Evolutionary conservation across 2,888 invertebrate species (phyloP), one percentile per base, ranked within the genome.

Genomic region (Tenthredo livida): DNA sequence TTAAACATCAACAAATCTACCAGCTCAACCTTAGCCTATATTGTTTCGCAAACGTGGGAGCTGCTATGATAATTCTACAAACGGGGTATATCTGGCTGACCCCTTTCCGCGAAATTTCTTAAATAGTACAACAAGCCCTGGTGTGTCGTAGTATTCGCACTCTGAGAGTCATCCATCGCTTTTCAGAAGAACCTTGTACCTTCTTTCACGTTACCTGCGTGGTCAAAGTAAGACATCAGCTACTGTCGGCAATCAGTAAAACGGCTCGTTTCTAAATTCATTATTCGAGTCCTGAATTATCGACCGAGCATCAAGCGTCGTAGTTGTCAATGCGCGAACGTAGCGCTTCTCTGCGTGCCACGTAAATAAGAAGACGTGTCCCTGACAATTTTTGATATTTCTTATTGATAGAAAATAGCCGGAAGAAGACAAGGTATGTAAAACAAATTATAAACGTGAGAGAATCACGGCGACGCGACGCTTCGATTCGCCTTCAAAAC

Each of bases 351-450:
- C 17, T 50, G 61, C 25, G 12, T 80, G 80, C 80, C 80, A 80
- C 80, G 80, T 80, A 80, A 80, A 80, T 80, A 80, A 80, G 80
- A 29, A 40, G 80, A 61, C 58, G 58, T 80, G 80, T 80, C 21
- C 21, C 10, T 37, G 15, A 6, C 17, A 25, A 17, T 50, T 50
- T 12, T 58, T 37, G 78, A 54, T 15, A 58, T 58, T 12, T 12
- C 10, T 80, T 21, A 9, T 77, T 29, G 29, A 9, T 33, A n/a
- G 7, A 54, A 61, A 61, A 40, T 61, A 80, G 15, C 61, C 72
- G 21, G 10, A 21, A 80, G 37, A 58, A 80, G 12, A 12, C 58
- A 61, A 61, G 80, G 80, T 80, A 58, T 58, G 61, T 61, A 61
- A 17, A 9, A 15, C 6, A 17, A 15, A 33, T 33, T 33, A 67